A percentile compares a stretch with the other conserved stretches of the same genome.
Evolutionary conservation across 2,113 vertebrate genomes (phyloP).

Genomic region (Rhabdornis inornatus): DNA sequence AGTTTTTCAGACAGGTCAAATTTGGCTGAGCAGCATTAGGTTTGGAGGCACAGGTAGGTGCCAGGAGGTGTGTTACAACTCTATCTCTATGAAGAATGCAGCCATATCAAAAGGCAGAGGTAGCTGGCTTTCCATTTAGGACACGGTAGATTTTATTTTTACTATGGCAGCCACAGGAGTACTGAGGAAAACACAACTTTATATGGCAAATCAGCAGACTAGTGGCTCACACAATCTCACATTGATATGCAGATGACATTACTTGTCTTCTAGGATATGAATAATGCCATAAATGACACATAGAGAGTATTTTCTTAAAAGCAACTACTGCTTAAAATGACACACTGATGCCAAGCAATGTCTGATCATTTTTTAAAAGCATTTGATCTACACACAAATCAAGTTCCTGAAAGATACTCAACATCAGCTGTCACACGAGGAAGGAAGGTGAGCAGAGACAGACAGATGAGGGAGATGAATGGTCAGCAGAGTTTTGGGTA

Average conservation of each 20-base stretch:
- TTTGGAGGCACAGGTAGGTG: not conserved
- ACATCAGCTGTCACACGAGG: not conserved
- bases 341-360: not conserved
- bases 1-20: not conserved
- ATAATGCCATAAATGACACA: not conserved
- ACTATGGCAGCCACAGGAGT: not conserved
- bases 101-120: not conserved
- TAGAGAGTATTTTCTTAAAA: not conserved
- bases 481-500: not conserved
- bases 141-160: not conserved
- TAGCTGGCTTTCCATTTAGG: not conserved
- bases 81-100: not conserved
- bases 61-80: not conserved
- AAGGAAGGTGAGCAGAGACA: not conserved
- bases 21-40: not conserved
- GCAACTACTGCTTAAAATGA: not conserved
- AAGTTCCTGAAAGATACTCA: conserved; percentile 14
- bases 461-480: not conserved
- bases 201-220: not conserved
- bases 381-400: conserved; percentile 55
- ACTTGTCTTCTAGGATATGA: not conserved
- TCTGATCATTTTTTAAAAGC: conserved; percentile 35
- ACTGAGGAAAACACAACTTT: not conserved
- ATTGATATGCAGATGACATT: not conserved
- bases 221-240: not conserved